Base-by-base conservation (phyloP, 2,113 vertebrate genomes). In the Pelecanoides urinatrix region DNA sequence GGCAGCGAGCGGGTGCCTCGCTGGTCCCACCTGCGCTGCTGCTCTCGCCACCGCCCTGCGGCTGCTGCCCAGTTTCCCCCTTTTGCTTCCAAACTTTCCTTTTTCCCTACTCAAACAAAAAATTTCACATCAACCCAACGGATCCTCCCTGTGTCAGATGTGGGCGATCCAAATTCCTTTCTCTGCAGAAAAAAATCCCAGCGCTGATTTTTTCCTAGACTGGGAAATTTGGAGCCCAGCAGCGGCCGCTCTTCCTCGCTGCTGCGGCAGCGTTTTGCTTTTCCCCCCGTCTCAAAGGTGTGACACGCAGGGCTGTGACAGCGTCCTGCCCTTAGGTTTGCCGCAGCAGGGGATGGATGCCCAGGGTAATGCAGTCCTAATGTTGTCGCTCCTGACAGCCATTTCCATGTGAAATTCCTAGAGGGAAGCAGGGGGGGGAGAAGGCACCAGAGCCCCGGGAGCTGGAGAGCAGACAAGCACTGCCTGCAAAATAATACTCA, bases 361-460 rank as follows among this genome's bases (percentile, higher is more conserved):
- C 53, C 2, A 6, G 40, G 44, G 38, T 55, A 30, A 81, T 85
- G 63, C 59, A 34, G 18, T 59, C 77, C 84, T 93, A 22, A 38
- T 44, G 40, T n/a, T 91, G 50, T 91, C 88, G 23, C 34, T 94
- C 45, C 71, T 86, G 91, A 90, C 89, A 88, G 86, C 86, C 80
- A 26, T 95, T 92, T 91, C 89, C 78, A 72, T 49, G 55, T 47
- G 84, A 71, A 84, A 79, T 96, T 92, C 94, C 89, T 93, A 8
- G 70, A 79, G 76, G 89, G 91, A 75, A 23, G 13, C 19, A 19
- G 58, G 2, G 32, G 11, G 7, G n/a, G 59, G 79, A 93, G 92
- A 79, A 75, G 47, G 34, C 34, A 4, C 17, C 2, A 6, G 40
- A 86, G 63, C 55, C 38, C 29, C 0, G 0, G 52, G 83, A 90